Conservation (phyloP, 1,140 invertebrate genomes). For the Hormaphis cornu region DNA sequence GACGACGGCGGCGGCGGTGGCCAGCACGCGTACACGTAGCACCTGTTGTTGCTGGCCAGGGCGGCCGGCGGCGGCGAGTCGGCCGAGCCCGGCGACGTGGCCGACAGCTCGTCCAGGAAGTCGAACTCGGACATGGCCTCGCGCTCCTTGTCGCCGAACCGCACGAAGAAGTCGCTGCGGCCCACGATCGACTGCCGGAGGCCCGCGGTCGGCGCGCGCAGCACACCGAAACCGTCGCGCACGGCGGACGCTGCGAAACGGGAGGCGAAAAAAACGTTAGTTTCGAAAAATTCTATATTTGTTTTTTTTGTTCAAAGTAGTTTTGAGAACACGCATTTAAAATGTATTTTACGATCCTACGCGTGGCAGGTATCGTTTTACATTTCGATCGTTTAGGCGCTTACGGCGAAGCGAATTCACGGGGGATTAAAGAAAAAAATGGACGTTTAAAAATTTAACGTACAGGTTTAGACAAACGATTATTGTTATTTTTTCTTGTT, state of each 20-base stretch:
- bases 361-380: no score
- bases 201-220: conserved; percentile 45
- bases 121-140: conserved; percentile 68
- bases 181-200: conserved; percentile 60
- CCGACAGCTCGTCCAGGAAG: conserved; percentile 60
- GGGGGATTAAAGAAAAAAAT: no score
- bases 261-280: neutral
- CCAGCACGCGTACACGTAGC: conserved; percentile 46
- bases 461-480: no score
- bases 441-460: no score
- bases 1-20: conserved; percentile 35
- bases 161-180: conserved; percentile 61
- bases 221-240: conserved; percentile 48
- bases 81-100: conserved; percentile 43
- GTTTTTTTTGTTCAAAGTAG: no score
- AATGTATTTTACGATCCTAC: no score
- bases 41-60: neutral
- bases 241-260: conserved; percentile 48
- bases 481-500: no score
- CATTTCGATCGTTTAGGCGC: no score
- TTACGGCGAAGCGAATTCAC: no score
- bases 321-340: no score
- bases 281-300: no score
- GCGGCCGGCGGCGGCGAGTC: neutral
- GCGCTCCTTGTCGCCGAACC: conserved; percentile 64